Conservation (phyloP, 1,140 invertebrate species). For the Theocolax elegans region DNA sequence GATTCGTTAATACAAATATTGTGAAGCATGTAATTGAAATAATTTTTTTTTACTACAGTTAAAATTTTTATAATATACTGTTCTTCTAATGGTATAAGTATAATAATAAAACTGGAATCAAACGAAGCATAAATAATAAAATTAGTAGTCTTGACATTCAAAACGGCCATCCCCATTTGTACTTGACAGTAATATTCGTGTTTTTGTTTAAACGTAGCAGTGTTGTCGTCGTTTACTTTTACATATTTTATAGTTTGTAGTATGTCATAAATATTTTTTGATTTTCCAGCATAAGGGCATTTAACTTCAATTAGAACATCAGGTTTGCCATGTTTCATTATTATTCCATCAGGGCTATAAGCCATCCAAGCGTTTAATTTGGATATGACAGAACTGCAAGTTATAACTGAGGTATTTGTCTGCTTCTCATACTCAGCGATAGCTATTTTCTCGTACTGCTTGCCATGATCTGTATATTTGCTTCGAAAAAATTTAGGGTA, state of each 20-base stretch:
- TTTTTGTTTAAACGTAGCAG: constrained; percentile 36
- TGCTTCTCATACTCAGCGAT: constrained; percentile 6
- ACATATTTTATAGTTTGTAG: constrained; percentile 4
- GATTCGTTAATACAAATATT: constrained; percentile 13
- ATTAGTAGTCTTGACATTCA: constrained; percentile 34
- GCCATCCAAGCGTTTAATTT: constrained; percentile 34
- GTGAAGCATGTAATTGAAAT: constrained; percentile 13
- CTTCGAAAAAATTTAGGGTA: constrained; percentile 8
- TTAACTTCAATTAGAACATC: constrained; percentile 42
- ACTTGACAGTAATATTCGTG: constrained; percentile 44
- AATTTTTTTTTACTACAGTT: constrained; percentile 2
- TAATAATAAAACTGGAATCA: constrained; percentile 25
- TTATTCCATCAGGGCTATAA: constrained; percentile 40
- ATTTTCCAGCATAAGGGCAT: constrained; percentile 44
- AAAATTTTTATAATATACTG: constrained; percentile 12
- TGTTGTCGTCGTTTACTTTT: constrained; percentile 1
- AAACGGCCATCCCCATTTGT: constrained; percentile 43
- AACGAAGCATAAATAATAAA: constrained; percentile 43
- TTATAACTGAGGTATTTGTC: background rate
- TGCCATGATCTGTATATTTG: no score
- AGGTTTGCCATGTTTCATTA: constrained; percentile 29
- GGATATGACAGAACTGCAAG: constrained; percentile 27
- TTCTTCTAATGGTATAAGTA: constrained; percentile 6
- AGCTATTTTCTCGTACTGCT: constrained; percentile 24
- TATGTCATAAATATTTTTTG: constrained; percentile 20